A percentile compares a stretch with the other conserved stretches of the same genome.
Evolutionary conservation across 2,113 vertebrate species (phyloP).

Genomic region (Anhinga anhinga): DNA sequence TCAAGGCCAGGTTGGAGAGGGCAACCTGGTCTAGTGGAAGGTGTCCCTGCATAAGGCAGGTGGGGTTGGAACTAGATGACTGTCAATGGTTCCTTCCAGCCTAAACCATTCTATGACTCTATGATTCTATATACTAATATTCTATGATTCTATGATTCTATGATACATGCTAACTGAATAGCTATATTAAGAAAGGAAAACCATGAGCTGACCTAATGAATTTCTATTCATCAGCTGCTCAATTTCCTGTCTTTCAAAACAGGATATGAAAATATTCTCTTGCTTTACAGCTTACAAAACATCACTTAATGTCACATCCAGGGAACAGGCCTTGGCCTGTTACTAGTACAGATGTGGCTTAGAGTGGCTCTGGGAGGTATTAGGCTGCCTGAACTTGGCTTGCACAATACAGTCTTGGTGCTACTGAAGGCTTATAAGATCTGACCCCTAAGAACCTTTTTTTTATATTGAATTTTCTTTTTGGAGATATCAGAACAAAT

Average conservation of each 20-base stretch:
- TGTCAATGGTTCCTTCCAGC: background rate
- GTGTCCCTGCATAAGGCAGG: too few relatives aligned
- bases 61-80: background rate
- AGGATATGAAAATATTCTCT: constrained; percentile 26
- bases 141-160: too few relatives aligned
- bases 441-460: background rate
- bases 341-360: background rate
- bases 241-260: constrained; percentile 19
- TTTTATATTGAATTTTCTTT: background rate
- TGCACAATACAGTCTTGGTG: background rate
- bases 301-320: background rate
- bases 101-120: background rate
- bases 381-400: background rate
- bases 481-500: background rate
- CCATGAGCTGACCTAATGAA: background rate
- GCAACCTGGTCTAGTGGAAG: background rate
- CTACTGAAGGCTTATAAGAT: background rate
- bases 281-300: background rate
- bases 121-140: too few relatives aligned
- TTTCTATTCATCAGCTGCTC: background rate
- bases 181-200: background rate
- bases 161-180: background rate
- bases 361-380: background rate
- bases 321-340: background rate
- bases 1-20: background rate